Evolutionary conservation across 1,140 invertebrate genomes (phyloP).

Genomic region (Chelonus insularis): DNA sequence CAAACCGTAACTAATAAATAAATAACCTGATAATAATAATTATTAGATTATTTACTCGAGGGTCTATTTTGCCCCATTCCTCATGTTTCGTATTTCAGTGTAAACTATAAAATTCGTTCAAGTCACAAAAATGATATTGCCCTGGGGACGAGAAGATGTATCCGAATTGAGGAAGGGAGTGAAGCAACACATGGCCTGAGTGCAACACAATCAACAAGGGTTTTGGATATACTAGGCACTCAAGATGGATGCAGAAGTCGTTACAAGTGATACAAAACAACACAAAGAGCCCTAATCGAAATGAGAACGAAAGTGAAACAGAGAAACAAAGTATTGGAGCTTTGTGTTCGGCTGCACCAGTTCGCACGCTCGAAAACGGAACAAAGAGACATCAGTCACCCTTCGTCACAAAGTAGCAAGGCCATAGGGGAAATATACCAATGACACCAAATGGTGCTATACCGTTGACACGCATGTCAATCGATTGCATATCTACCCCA

Average conservation of each 20-base stretch:
- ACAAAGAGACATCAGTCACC: conserved; percentile 32
- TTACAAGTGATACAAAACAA: background rate
- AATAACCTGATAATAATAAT: too few relatives aligned
- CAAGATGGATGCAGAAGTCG: background rate
- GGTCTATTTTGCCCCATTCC: too few relatives aligned
- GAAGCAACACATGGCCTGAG: background rate
- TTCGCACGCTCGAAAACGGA: conserved; percentile 31
- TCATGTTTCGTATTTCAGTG: too few relatives aligned
- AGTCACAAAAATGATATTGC: background rate
- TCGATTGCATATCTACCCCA: conserved; percentile 21
- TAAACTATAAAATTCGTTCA: background rate
- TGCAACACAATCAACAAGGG: background rate
- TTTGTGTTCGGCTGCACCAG: conserved; percentile 25
- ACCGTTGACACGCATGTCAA: conserved; percentile 34
- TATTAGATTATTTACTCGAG: too few relatives aligned
- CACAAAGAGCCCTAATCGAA: background rate
- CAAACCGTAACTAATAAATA: too few relatives aligned
- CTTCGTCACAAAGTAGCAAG: conserved; percentile 21
- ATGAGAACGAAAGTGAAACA: background rate
- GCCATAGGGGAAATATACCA: conserved; percentile 12
- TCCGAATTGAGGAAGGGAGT: background rate
- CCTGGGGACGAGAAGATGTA: too few relatives aligned
- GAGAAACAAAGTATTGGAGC: conserved; percentile 10
- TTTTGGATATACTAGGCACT: background rate
- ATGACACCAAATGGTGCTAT: conserved; percentile 30